Evolutionary conservation across 2,888 invertebrate genomes (phyloP).

Genomic region (Helleia helle): DNA sequence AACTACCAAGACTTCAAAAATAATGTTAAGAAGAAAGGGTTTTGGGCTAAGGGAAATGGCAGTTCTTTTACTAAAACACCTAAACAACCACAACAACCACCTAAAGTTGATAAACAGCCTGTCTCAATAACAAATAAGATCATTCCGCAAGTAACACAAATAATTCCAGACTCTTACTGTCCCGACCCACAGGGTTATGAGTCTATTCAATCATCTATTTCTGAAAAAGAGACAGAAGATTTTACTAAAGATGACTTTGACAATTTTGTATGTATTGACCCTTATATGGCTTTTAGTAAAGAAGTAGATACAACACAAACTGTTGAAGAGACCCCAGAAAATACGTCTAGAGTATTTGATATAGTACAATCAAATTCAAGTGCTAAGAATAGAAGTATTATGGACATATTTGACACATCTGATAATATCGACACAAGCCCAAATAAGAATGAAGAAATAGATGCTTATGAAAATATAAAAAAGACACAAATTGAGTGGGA

Average conservation of each 20-base stretch:
- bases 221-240: constrained; percentile 24
- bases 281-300: constrained; percentile 39
- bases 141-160: constrained; percentile 6
- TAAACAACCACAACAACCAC: constrained; percentile 25
- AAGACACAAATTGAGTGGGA: constrained; percentile 52
- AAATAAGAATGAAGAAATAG: constrained; percentile 31
- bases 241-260: constrained; percentile 38
- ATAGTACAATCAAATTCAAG: constrained; percentile 43
- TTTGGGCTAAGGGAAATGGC: constrained; percentile 63
- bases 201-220: constrained; percentile 12
- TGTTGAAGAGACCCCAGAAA: constrained; percentile 20
- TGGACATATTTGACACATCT: constrained; percentile 52
- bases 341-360: constrained; percentile 42
- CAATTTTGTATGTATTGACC: constrained; percentile 24
- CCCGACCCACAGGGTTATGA: constrained; percentile 18
- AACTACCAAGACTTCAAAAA: constrained; percentile 66
- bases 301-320: constrained; percentile 21
- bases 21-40: constrained; percentile 57
- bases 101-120: constrained; percentile 17
- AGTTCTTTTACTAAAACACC: constrained; percentile 32
- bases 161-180: constrained; percentile 10
- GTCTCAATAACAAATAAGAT: no score
- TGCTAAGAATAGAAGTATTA: constrained; percentile 52
- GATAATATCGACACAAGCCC: constrained; percentile 29
- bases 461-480: constrained; percentile 35